Base-by-base conservation (phyloP, 2,888 invertebrate species). In the Anthrax anthrax region DNA sequence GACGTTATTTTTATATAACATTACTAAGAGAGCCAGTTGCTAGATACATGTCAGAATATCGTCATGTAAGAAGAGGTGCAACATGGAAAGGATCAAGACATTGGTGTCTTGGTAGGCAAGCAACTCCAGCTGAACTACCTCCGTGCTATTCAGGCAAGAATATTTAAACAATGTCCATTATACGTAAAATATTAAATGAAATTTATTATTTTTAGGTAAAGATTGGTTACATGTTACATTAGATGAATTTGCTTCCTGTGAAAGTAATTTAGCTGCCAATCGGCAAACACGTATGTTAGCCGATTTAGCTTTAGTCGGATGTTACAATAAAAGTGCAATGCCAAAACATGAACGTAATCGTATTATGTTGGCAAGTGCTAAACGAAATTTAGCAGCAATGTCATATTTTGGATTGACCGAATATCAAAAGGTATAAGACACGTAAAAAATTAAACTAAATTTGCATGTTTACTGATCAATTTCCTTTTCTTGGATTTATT, bases 231-330 rank as follows among this genome's bases (percentile, higher is more conserved):
- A 87, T 50, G 96, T 96, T 5, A 80, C 84, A 13, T 71, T 98
- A 39, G 84, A 86, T 50, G 85, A 94, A 68, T 98, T 98, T 70
- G 81, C 91, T 58, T 73, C 76, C 29, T 98, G 98, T 64, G 81
- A 84, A 6, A 83, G 85, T 67, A 98, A 98, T 74, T 74, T 98
- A 62, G 98, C 96, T 18, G 84, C 82, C 60, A 97, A 99, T 70
- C 75, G 98, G 50, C 97, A 97, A 72, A 96, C 97, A 4, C 76
- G 97, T 55, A 99, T 98, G 98, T 68, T 98, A 59, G 90, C 97
- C 16, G 94, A 98, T 72, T 74, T 98, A 54, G 87, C 89, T 48
- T 75, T 95, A 43, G 85, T 97, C 36, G 91, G 92, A 47, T 98
- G 98, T 71, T 98, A 98, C 71, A 90, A 96, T 63, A 82, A 79